A percentile compares a stretch with the other conserved stretches of the same genome.
phyloP scores from a whole-genome alignment of 2,797 vertebrate species.

The Chrysocyon brachyurus region DNA sequence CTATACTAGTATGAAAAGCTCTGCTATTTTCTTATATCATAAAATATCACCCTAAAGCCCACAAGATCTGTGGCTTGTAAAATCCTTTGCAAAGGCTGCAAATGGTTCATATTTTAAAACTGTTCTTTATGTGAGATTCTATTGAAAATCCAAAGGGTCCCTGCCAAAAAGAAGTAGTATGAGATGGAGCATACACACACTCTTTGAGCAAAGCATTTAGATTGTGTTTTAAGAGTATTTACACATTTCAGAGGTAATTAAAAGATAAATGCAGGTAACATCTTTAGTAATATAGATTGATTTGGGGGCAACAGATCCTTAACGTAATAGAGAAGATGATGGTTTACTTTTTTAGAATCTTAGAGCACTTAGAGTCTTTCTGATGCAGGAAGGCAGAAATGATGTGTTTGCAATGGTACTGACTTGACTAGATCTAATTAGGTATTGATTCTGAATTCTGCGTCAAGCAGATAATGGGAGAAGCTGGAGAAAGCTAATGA shows the following conservation, averaged over 20 bases:
- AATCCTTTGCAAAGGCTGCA: conserved; percentile 13
- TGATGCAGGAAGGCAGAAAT: background rate
- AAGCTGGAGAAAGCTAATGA: background rate
- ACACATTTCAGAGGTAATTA: conserved; percentile 62
- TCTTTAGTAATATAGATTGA: conserved; percentile 62
- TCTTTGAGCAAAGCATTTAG: background rate
- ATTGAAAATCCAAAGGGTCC: background rate
- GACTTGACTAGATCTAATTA: conserved; percentile 55
- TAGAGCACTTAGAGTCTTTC: background rate
- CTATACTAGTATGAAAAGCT: background rate
- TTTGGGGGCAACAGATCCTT: conserved; percentile 6
- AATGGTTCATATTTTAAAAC: conserved; percentile 55
- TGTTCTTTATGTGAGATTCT: conserved; percentile 50
- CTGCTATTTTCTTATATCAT: conserved; percentile 48
- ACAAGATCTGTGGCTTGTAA: background rate
- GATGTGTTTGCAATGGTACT: background rate
- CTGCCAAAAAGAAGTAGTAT: background rate
- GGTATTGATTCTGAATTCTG: conserved; percentile 64
- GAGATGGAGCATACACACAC: background rate
- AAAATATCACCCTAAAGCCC: conserved; percentile 12
- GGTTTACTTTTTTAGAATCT: background rate
- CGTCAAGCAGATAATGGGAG: background rate
- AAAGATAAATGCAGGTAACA: conserved; percentile 6
- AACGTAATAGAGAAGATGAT: conserved; percentile 47
- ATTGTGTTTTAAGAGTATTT: conserved; percentile 42